Percentiles rank a stretch among this genome's conserved stretches.
These are phyloP conservation scores for Diuraphis noxia DNA, from an alignment of 1,140 invertebrate species.

Conservation along the genomic window DNA sequence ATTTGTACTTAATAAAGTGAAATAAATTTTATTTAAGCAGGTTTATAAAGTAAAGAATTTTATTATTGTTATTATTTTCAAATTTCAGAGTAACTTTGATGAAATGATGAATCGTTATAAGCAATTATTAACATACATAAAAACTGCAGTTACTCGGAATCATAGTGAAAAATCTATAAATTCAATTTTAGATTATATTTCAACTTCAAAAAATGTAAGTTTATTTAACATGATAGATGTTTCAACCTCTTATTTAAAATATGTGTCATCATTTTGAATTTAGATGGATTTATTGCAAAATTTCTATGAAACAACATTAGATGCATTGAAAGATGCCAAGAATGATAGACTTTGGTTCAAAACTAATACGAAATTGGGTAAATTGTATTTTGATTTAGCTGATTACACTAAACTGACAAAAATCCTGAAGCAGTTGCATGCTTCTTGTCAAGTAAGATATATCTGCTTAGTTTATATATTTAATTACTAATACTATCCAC, in stretches of 20 bases:
- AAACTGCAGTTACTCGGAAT: conserved; percentile 97
- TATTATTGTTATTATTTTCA: conserved; percentile 52
- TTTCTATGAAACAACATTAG: conserved; percentile 98
- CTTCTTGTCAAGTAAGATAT: conserved; percentile 84
- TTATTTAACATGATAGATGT: not conserved
- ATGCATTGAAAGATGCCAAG: conserved; percentile 97
- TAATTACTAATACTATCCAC: not conserved
- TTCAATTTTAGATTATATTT: conserved; percentile 99
- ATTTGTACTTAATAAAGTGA: too few relatives aligned
- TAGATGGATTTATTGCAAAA: conserved; percentile 99
- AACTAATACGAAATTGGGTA: conserved; percentile 98
- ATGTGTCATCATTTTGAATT: conserved; percentile 55
- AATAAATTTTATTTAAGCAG: not conserved
- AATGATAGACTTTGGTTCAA: conserved; percentile 99
- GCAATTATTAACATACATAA: conserved; percentile 95
- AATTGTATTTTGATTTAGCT: conserved; percentile 95
- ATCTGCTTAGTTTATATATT: not conserved
- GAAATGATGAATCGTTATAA: conserved; percentile 98
- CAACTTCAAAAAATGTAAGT: conserved; percentile 95
- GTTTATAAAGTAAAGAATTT: not conserved
- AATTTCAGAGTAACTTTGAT: conserved; percentile 85
- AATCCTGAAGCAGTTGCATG: conserved; percentile 96
- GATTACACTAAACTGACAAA: conserved; percentile 94
- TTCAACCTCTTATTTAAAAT: conserved; percentile 7
- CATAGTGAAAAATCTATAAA: conserved; percentile 99